phyloP scores from a whole-genome alignment of 1,140 invertebrate genomes.

The Sipha flava region DNA sequence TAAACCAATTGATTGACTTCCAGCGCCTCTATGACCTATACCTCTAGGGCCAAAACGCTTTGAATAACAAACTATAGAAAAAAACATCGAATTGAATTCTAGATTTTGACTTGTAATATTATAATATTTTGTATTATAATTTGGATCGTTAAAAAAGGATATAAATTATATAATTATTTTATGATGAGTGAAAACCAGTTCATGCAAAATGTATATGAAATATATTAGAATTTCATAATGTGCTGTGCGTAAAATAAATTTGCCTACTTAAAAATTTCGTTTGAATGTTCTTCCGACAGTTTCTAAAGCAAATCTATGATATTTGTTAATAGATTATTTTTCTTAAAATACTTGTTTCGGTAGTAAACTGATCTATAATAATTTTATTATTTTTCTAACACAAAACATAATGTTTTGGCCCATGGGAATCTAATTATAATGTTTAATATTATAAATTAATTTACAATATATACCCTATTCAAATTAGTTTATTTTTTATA shows the following conservation, averaged over 20 bases:
- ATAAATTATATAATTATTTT: neutral
- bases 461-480: too few species aligned
- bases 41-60: slow-evolving; percentile 81
- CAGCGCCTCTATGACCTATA: slow-evolving; percentile 75
- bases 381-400: too few species aligned
- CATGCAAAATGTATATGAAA: neutral
- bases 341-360: too few species aligned
- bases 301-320: too few species aligned
- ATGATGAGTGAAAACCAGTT: neutral
- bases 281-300: too few species aligned
- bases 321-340: too few species aligned
- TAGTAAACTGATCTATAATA: too few species aligned
- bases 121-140: neutral
- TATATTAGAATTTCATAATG: neutral
- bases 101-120: neutral
- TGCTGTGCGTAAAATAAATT: neutral
- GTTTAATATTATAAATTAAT: too few species aligned
- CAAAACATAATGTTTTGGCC: too few species aligned
- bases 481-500: too few species aligned
- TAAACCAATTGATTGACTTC: slow-evolving; percentile 61
- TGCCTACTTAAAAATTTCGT: neutral
- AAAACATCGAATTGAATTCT: slow-evolving; percentile 35
- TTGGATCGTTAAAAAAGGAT: neutral
- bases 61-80: slow-evolving; percentile 61
- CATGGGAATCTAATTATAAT: too few species aligned